Percentiles rank a stretch among this genome's conserved stretches.
These are phyloP conservation scores for Scaeva pyrastri DNA, from an alignment of 2,888 invertebrate genomes.

Conservation along the genomic window DNA sequence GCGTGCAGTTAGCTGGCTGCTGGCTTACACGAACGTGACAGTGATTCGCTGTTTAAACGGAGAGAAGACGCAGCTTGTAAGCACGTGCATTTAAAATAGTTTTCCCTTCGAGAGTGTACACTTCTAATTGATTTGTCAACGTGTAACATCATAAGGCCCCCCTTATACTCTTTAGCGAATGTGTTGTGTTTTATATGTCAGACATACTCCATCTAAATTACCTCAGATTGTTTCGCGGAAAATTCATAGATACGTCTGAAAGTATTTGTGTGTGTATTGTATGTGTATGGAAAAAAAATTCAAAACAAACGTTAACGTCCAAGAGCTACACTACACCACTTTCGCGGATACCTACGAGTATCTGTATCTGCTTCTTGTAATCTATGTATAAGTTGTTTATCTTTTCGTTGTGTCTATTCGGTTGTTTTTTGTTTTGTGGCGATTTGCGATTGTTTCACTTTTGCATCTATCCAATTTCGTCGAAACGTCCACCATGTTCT, in stretches of 20 bases:
- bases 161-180: slow-evolving; percentile 22
- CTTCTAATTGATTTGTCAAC: slow-evolving; percentile 75
- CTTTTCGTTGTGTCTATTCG: slow-evolving; percentile 45
- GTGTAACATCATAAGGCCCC: slow-evolving; percentile 61
- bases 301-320: slow-evolving; percentile 29
- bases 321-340: slow-evolving; percentile 67
- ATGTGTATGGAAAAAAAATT: slow-evolving; percentile 22
- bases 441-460: slow-evolving; percentile 73
- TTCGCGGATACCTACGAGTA: slow-evolving; percentile 74
- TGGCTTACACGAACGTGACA: slow-evolving; percentile 51
- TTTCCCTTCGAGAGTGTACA: slow-evolving; percentile 72
- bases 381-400: slow-evolving; percentile 66
- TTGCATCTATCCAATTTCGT: slow-evolving; percentile 39
- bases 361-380: slow-evolving; percentile 69
- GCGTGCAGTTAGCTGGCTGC: slow-evolving; percentile 18
- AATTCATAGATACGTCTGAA: slow-evolving; percentile 18
- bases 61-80: slow-evolving; percentile 54
- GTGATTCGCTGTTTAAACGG: slow-evolving; percentile 44
- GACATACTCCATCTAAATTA: slow-evolving; percentile 58
- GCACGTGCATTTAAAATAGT: slow-evolving; percentile 68
- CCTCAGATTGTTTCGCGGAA: slow-evolving; percentile 63
- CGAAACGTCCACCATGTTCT: slow-evolving; percentile 37
- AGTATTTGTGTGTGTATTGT: background rate
- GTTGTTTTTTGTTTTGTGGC: slow-evolving; percentile 47
- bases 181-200: slow-evolving; percentile 65